A percentile compares a stretch with the other conserved stretches of the same genome.
Conservation (phyloP, 2,888 invertebrate species). For the Apodemia duryi region DNA sequence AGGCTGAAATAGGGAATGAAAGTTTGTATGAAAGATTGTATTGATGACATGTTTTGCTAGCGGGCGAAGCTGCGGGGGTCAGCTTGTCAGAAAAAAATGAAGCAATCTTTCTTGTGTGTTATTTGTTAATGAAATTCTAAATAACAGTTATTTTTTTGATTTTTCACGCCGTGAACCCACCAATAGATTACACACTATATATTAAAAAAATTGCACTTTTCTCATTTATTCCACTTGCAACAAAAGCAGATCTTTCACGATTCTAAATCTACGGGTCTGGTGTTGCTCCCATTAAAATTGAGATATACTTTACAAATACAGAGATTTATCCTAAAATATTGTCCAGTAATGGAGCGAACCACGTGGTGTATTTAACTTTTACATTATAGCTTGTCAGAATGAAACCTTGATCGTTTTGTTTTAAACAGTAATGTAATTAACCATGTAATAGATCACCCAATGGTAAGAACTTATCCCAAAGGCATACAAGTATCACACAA, state of each 20-base stretch:
- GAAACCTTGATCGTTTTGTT: not conserved
- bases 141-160: no score
- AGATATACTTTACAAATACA: conserved; percentile 18
- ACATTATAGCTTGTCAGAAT: not conserved
- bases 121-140: no score
- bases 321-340: conserved; percentile 14
- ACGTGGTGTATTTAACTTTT: conserved; percentile 20
- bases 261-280: conserved; percentile 32
- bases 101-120: no score
- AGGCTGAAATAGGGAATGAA: no score
- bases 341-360: conserved; percentile 18
- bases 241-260: conserved; percentile 62
- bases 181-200: conserved; percentile 21
- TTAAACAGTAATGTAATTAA: not conserved
- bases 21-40: no score
- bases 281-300: conserved; percentile 36
- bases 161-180: conserved; percentile 30
- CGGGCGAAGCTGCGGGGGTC: no score
- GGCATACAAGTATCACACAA: no score
- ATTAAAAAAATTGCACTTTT: conserved; percentile 50
- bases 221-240: conserved; percentile 15
- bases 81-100: no score
- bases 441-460: no score
- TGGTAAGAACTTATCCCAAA: no score
- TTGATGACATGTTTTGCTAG: no score